Conservation (phyloP, 2,797 vertebrate genomes). For the Cichlasoma orientale region DNA sequence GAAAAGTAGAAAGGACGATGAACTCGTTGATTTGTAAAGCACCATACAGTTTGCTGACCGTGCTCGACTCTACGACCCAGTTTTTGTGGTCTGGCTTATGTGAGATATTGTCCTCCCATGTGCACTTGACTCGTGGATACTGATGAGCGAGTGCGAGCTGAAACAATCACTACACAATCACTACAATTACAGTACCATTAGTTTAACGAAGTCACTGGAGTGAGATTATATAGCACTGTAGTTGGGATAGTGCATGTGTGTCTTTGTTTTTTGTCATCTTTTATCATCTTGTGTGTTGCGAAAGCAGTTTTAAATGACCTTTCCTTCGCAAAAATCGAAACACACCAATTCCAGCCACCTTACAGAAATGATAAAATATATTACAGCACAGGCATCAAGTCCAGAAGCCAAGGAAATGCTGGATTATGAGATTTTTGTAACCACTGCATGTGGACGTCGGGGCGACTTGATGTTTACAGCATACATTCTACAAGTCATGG, state of each 20-base stretch:
- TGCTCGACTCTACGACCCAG: background rate
- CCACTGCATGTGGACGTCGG: slow-evolving; percentile 12
- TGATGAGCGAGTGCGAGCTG: background rate
- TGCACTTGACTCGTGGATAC: background rate
- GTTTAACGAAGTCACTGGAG: background rate
- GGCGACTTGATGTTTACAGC: slow-evolving; percentile 17
- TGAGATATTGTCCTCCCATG: background rate
- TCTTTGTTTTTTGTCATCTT: background rate
- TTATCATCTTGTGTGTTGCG: background rate
- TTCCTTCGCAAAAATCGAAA: background rate
- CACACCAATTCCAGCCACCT: background rate
- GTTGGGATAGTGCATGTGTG: background rate
- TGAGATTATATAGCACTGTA: background rate
- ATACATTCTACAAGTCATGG: background rate
- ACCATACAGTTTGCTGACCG: background rate
- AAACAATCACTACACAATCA: background rate
- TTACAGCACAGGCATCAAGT: background rate
- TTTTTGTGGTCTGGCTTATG: background rate
- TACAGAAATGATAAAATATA: background rate
- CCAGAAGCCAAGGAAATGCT: background rate
- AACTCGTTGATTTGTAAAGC: background rate
- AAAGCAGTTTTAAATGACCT: background rate
- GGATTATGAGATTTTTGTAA: background rate
- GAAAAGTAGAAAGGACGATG: background rate
- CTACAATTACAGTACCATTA: background rate